Evolutionary conservation across 2,888 invertebrate genomes (phyloP), one percentile per base, ranked within the genome.

Genomic region (Parnassius orleans): DNA sequence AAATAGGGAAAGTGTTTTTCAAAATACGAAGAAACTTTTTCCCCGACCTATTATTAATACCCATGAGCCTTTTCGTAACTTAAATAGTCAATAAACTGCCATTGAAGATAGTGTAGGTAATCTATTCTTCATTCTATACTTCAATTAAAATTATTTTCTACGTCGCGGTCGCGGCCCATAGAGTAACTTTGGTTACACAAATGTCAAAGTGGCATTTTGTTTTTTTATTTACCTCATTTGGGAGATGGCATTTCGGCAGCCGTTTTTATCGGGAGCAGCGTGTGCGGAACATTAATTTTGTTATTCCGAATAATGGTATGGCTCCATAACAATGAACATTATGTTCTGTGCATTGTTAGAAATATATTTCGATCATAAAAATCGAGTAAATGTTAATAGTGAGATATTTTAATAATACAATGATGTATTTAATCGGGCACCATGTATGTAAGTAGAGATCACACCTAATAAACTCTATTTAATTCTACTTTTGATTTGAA

Each of bases 211-310:
- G 90, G 72, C 90, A 87, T 91, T 91, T 90, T 68, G 69, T 71
- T 73, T 73, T 79, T 86, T 91, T 90, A 90, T 87, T 89, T 84
- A 87, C 88, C 84, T 87, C 89, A 84, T 87, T 90, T 86, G 83
- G 83, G 82, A 85, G 83, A 80, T 90, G 90, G 80, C 90, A 90
- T 90, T 91, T 90, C 67, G 80, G 73, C 72, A 75, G 73, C 53
- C 61, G 77, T 82, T 87, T 88, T 89, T 89, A 89, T 88, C 79
- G 83, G 79, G 75, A 73, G 76, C 73, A 78, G 75, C 76, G 81
- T 84, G 83, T 84, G 86, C 87, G 89, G 85, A 84, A 87, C 90
- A 90, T 90, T 90, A 90, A 90, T 87, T 88, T 82, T 85, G 83
- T 77, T 83, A 70, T 72, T 72, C 71, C 61, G 52, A 66, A 68